Percentiles rank a stretch among this genome's conserved stretches.
Evolutionary conservation across 92 coral and sea anemone genomes (phyloP).

Genomic region (Siderastrea siderea): DNA sequence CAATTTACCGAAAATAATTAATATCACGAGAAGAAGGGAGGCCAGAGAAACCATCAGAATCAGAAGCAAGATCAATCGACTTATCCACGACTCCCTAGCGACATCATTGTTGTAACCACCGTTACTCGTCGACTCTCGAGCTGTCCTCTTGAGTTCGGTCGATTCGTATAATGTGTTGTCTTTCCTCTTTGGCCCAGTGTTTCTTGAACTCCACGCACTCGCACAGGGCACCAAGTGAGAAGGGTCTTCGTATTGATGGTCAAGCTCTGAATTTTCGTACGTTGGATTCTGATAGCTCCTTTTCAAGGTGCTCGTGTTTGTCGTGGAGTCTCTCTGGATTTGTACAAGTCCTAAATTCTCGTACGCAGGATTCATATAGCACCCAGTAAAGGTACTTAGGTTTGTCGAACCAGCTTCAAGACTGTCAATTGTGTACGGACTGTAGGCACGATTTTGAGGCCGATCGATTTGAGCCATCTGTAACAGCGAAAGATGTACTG

Average conservation of each 20-base stretch:
- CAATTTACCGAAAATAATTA: constrained; percentile 75
- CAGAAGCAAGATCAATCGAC: constrained; percentile 57
- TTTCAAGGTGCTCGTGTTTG: background rate
- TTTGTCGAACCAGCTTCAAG: background rate
- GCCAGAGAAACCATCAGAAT: constrained; percentile 70
- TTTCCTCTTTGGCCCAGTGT: background rate
- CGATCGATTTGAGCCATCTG: background rate
- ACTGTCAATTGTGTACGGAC: background rate
- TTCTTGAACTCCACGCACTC: background rate
- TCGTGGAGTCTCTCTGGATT: background rate
- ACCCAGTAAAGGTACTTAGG: background rate
- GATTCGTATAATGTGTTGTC: background rate
- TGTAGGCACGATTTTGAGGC: background rate
- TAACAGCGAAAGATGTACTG: too few relatives aligned
- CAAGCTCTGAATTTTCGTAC: background rate
- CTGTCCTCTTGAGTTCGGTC: background rate
- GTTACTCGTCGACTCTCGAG: background rate
- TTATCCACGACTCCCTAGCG: background rate
- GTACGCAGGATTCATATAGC: background rate
- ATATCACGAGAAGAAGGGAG: constrained; percentile 68
- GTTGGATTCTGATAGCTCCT: background rate
- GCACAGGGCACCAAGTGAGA: background rate
- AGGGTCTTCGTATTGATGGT: constrained; percentile 6
- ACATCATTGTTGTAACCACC: background rate
- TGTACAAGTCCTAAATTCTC: background rate